A percentile compares a stretch with the other conserved stretches of the same genome.
phyloP scores from a whole-genome alignment of 2,113 vertebrate genomes.

The Cebus imitator region DNA sequence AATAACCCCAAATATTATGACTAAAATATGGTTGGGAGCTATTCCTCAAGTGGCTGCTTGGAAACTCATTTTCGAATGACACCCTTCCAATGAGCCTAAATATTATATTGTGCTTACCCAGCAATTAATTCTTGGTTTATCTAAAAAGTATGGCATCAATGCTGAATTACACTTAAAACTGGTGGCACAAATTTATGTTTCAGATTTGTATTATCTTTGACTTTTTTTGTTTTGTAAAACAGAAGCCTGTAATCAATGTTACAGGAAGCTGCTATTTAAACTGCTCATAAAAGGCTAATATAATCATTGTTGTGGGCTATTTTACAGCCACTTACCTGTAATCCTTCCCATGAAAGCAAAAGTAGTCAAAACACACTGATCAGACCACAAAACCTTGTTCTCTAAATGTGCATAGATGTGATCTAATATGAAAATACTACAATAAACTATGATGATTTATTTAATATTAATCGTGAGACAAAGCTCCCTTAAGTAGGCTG shows the following conservation, averaged over 20 bases:
- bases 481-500: neutral
- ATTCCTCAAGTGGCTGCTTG: neutral
- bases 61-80: neutral
- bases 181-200: neutral
- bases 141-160: neutral
- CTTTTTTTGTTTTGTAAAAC: neutral
- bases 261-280: neutral
- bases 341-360: neutral
- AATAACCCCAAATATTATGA: neutral
- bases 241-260: neutral
- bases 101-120: neutral
- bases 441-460: neutral
- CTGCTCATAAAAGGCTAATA: neutral
- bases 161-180: slow-evolving; percentile 8
- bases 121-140: neutral
- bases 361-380: neutral
- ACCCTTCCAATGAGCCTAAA: neutral
- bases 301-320: neutral
- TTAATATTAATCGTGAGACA: neutral
- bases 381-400: neutral
- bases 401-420: neutral
- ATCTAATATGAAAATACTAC: neutral
- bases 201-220: neutral
- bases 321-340: neutral
- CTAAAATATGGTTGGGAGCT: neutral